phyloP scores from a whole-genome alignment of 2,797 vertebrate species.

The Sphenodon punctatus region DNA sequence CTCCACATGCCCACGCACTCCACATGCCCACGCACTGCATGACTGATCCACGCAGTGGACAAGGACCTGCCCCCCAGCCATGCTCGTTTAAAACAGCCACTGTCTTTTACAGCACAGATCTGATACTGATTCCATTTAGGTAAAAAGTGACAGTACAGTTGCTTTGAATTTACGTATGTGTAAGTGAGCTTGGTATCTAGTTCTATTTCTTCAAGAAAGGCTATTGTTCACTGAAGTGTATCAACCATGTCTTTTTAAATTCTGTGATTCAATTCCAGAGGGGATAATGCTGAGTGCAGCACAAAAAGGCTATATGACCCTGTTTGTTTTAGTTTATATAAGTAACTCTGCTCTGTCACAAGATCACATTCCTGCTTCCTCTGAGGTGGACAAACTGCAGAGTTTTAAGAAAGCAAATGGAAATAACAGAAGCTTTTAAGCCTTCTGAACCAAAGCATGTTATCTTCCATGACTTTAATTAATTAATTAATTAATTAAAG shows the following conservation, averaged over 20 bases:
- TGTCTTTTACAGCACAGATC: neutral
- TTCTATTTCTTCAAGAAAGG: neutral
- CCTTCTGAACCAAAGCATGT: constrained; percentile 6
- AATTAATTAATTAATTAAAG: no score
- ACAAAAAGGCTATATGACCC: constrained; percentile 9
- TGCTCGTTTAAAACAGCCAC: no score
- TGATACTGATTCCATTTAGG: neutral
- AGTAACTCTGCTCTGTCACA: constrained; percentile 12
- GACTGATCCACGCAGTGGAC: no score
- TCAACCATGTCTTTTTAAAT: neutral
- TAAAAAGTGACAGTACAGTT: neutral
- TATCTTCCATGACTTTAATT: constrained; percentile 17
- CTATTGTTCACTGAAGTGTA: neutral
- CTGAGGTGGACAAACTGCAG: neutral
- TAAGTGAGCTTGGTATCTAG: neutral
- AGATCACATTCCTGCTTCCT: neutral
- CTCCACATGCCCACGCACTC: no score
- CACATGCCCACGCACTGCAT: no score
- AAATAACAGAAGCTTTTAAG: constrained; percentile 40
- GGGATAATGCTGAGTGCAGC: constrained; percentile 18
- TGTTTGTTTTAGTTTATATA: constrained; percentile 29
- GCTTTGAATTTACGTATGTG: no score
- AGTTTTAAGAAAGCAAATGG: constrained; percentile 20
- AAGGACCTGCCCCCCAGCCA: no score
- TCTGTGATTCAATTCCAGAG: constrained; percentile 36